Evolutionary conservation across 2,113 vertebrate species (phyloP).

Genomic region (Deroptyus accipitrinus): DNA sequence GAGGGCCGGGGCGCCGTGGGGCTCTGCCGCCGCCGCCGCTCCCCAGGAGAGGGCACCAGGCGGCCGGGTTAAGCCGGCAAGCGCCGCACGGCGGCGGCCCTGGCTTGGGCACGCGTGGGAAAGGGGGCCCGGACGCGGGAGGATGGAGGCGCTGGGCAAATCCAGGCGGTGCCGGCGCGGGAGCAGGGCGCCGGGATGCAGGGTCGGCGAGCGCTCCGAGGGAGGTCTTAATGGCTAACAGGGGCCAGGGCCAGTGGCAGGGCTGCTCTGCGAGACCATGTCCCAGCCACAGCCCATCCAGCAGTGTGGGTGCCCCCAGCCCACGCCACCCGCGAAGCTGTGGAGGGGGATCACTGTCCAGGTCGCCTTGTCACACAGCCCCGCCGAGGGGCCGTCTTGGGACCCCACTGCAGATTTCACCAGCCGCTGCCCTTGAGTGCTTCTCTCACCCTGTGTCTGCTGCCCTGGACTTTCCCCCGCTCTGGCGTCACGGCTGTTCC

Average conservation of each 20-base stretch:
- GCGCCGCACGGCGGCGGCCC: rapidly evolving
- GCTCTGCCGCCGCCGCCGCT: background rate
- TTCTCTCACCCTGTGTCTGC: background rate
- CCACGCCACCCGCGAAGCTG: rapidly evolving
- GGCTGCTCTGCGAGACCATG: background rate
- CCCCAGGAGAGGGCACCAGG: conserved; percentile 59
- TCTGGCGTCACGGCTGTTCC: conserved; percentile 44
- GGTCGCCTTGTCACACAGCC: rapidly evolving
- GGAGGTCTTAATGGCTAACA: background rate
- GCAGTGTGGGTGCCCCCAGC: background rate
- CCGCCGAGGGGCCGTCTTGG: rapidly evolving
- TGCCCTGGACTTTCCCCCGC: conserved; percentile 48
- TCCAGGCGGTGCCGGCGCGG: rapidly evolving
- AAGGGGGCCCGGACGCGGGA: rapidly evolving
- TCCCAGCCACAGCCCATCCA: background rate
- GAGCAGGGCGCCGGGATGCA: background rate
- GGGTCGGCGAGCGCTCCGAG: rapidly evolving
- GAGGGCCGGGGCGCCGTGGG: rapidly evolving
- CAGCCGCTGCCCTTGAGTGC: background rate
- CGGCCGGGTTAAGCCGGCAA: background rate
- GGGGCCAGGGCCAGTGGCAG: background rate
- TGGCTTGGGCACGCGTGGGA: background rate
- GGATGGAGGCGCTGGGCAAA: background rate
- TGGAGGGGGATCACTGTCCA: background rate
- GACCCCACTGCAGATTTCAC: background rate